These are phyloP conservation scores for Macrosiphum euphorbiae DNA, from an alignment of 2,888 invertebrate genomes.

Conservation along the genomic window DNA sequence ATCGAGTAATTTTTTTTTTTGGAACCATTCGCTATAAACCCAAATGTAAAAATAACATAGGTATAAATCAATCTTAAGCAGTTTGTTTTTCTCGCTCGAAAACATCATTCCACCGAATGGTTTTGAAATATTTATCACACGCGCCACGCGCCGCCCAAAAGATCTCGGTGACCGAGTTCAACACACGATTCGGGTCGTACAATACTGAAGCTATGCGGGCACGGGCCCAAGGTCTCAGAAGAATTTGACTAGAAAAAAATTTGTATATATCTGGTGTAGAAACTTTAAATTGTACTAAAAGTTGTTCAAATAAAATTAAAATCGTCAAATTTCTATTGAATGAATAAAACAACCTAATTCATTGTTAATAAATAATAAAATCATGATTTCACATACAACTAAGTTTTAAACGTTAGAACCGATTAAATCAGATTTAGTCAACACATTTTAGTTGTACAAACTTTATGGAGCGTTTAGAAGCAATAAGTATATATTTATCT, in stretches of 20 bases:
- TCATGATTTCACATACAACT: neutral
- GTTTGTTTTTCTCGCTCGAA: slow-evolving; percentile 26
- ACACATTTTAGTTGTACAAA: neutral
- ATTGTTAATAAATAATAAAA: neutral
- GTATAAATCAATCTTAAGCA: slow-evolving; percentile 14
- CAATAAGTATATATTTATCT: neutral
- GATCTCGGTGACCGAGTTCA: neutral
- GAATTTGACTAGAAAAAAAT: neutral
- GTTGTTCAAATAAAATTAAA: neutral
- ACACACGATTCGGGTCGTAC: neutral
- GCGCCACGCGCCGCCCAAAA: neutral
- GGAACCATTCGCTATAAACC: neutral
- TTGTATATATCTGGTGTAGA: neutral
- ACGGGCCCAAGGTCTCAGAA: neutral
- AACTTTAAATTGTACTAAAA: neutral
- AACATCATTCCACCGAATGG: neutral
- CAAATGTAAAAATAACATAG: slow-evolving; percentile 11
- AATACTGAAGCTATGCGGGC: neutral
- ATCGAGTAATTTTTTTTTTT: neutral
- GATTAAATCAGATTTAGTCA: neutral
- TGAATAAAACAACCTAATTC: neutral
- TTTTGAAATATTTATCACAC: slow-evolving; percentile 23
- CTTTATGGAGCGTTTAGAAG: neutral
- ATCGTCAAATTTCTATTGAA: neutral
- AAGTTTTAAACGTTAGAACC: neutral